A percentile compares a stretch with the other conserved stretches of the same genome.
These are phyloP conservation scores for Aleiodes alternator DNA, from an alignment of 2,888 invertebrate genomes.

Conservation along the genomic window DNA sequence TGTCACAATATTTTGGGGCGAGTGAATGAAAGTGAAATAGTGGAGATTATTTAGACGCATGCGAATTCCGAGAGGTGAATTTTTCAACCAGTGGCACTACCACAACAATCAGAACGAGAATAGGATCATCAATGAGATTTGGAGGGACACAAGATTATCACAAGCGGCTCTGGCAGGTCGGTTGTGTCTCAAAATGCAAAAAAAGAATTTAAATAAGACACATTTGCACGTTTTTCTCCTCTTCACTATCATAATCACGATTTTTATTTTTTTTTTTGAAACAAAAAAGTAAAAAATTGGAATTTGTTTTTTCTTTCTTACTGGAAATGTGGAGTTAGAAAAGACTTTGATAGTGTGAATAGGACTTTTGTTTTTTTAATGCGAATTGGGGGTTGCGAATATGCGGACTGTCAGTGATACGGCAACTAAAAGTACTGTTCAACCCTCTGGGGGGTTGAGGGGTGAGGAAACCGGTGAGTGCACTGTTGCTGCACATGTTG, in stretches of 20 bases:
- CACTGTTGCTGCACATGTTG: conserved; percentile 57
- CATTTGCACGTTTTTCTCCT: too few species aligned
- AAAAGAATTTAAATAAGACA: conserved; percentile 1
- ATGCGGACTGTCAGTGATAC: conserved; percentile 57
- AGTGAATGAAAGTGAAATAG: background rate
- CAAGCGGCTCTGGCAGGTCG: conserved; percentile 67
- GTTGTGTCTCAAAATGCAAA: conserved; percentile 55
- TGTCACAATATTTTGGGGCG: too few species aligned
- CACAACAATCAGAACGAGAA: conserved; percentile 47
- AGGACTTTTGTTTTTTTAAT: too few species aligned
- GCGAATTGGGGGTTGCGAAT: conserved; percentile 5
- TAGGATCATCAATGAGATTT: conserved; percentile 50
- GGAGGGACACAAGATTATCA: conserved; percentile 62
- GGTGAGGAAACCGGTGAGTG: conserved; percentile 63
- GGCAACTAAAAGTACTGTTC: conserved; percentile 54
- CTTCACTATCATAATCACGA: too few species aligned
- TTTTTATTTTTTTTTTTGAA: background rate
- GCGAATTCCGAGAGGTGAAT: conserved; percentile 68
- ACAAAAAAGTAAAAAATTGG: background rate
- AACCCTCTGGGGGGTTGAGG: conserved; percentile 58
- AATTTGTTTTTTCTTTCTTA: background rate
- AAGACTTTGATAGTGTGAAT: too few species aligned
- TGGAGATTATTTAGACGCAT: conserved; percentile 59
- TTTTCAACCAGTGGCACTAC: conserved; percentile 64
- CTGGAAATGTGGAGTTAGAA: too few species aligned